These are phyloP conservation scores for Micropoecilia bifurca DNA, from an alignment of 2,797 vertebrate species.

Conservation along the genomic window DNA sequence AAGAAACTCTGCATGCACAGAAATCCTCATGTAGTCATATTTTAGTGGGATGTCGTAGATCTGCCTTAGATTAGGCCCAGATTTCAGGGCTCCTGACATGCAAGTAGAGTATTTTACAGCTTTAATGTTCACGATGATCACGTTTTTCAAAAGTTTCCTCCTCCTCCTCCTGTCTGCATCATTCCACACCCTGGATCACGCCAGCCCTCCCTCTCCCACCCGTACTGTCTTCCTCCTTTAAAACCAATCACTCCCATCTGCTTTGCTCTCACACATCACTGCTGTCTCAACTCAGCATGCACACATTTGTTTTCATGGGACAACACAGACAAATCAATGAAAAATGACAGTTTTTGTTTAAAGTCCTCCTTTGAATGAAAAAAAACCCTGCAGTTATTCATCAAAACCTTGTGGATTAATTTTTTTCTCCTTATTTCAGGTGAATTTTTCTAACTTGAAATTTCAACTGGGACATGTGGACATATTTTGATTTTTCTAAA, in stretches of 20 bases:
- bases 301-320: constrained; percentile 53
- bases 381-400: constrained; percentile 8
- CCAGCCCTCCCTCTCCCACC: constrained; percentile 70
- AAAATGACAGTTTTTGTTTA: constrained; percentile 11
- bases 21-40: constrained; percentile 7
- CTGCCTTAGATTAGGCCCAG: constrained; percentile 4
- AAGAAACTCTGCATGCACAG: neutral
- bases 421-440: constrained; percentile 11
- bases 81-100: constrained; percentile 58
- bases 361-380: constrained; percentile 29
- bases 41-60: constrained; percentile 12
- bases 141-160: constrained; percentile 30
- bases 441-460: constrained; percentile 18
- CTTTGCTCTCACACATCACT: constrained; percentile 71
- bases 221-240: constrained; percentile 80
- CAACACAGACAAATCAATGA: constrained; percentile 27
- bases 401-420: constrained; percentile 36
- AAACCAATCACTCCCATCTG: constrained; percentile 79
- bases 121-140: constrained; percentile 57
- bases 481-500: constrained; percentile 30
- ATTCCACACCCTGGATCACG: constrained; percentile 72
- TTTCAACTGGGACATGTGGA: constrained; percentile 51
- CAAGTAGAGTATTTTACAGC: constrained; percentile 51
- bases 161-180: constrained; percentile 60
- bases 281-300: constrained; percentile 62